Percentiles rank a stretch among this genome's conserved stretches.
phyloP scores from a whole-genome alignment of 1,140 invertebrate genomes.

The Orchestia grillus region DNA sequence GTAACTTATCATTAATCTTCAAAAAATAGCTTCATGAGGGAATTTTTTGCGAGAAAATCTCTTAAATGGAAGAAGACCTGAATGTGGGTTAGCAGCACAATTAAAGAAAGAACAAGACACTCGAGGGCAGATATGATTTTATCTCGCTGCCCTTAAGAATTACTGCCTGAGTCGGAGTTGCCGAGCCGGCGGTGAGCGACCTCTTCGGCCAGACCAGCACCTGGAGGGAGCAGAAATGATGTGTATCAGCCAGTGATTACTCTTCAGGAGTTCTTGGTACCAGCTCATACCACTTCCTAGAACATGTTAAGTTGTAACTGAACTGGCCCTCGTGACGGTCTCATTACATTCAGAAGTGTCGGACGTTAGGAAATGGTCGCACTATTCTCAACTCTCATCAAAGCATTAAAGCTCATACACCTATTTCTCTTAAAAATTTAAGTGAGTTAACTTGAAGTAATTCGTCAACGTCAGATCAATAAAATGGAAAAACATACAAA shows the following conservation, averaged over 20 bases:
- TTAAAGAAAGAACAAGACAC: slow-evolving; percentile 9
- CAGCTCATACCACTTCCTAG: neutral
- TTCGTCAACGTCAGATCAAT: no score
- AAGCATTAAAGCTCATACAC: no score
- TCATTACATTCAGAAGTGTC: no score
- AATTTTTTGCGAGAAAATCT: neutral
- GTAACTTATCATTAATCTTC: neutral
- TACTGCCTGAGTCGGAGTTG: neutral
- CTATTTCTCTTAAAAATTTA: no score
- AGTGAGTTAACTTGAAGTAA: no score
- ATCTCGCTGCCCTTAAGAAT: neutral
- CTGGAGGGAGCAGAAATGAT: no score
- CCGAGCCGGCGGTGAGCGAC: neutral
- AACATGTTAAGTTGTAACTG: no score
- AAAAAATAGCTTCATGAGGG: neutral
- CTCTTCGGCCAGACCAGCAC: neutral
- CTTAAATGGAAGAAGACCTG: neutral
- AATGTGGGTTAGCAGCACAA: neutral
- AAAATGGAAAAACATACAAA: no score
- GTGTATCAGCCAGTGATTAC: neutral
- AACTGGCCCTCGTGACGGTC: no score
- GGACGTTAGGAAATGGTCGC: no score
- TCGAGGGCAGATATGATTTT: neutral
- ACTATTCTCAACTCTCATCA: no score
- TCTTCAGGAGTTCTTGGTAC: neutral